Conservation (phyloP, 2,888 invertebrate species). For the Lochmaea crataegi region DNA sequence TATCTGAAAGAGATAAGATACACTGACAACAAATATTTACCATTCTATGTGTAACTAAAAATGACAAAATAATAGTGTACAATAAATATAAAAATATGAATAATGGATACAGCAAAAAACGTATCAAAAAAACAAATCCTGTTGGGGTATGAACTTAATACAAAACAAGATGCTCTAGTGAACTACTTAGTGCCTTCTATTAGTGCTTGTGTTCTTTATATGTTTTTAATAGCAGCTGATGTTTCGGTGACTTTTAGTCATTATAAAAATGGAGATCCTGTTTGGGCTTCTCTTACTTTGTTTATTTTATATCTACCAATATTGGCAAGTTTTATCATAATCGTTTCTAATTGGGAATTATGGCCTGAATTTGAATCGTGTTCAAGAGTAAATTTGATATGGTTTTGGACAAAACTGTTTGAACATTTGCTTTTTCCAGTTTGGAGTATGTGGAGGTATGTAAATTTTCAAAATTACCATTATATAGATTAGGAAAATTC, state of each 20-base stretch:
- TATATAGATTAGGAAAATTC: neutral
- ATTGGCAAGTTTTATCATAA: constrained; percentile 70
- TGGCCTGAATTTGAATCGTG: constrained; percentile 68
- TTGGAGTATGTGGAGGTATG: constrained; percentile 73
- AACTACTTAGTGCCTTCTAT: constrained; percentile 70
- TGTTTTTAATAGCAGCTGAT: constrained; percentile 76
- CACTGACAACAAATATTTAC: constrained; percentile 7
- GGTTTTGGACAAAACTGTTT: constrained; percentile 66
- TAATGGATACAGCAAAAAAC: constrained; percentile 36
- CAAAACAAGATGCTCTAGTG: constrained; percentile 66
- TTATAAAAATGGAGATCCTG: constrained; percentile 70
- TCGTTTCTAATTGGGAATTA: constrained; percentile 71
- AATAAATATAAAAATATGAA: constrained; percentile 34
- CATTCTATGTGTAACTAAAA: neutral
- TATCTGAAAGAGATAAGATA: constrained; percentile 36
- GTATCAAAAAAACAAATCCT: constrained; percentile 49
- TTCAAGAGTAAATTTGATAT: constrained; percentile 65
- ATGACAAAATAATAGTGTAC: constrained; percentile 14
- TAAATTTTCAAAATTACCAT: constrained; percentile 5
- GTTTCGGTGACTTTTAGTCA: constrained; percentile 75
- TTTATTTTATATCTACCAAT: constrained; percentile 69
- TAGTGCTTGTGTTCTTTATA: constrained; percentile 73
- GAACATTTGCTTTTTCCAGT: constrained; percentile 71
- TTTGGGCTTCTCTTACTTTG: constrained; percentile 66
- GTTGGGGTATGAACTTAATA: constrained; percentile 60